Evolutionary conservation across 2,797 vertebrate genomes (phyloP), one percentile per base, ranked within the genome.

Genomic region (Leucoraja ocellata): DNA sequence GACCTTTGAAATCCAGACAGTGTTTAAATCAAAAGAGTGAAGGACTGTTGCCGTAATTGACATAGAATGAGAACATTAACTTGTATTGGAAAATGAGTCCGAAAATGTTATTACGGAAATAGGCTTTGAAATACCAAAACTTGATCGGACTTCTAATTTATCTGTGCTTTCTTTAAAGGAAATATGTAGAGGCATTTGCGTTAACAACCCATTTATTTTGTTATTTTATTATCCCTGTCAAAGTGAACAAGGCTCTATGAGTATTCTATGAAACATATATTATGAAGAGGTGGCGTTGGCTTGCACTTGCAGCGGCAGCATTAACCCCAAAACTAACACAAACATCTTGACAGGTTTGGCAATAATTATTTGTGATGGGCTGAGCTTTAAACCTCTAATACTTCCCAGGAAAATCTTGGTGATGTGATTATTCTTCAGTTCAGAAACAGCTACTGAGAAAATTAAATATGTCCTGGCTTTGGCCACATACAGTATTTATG

Each of bases 51-150:
- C n/a, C 32, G n/a, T 21, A 68, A 88, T 88, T 88, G 63, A n/a
- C n/a, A n/a, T 18, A 36, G 61, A 68, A 68, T 21, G n/a, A 18
- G 2, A 68, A 23, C 65, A 18, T 68, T 32, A 68, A 68, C 18
- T 88, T 36, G 84, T 68, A 36, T 88, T 68, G 61, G 61, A 88
- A 88, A 88, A 68, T 88, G 54, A 68, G 63, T 88, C 84, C 21
- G 61, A 36, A 65, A 36, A 11, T 83, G 8, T 83, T 25, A 68
- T 3, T 88, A n/a, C 84, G 65, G 84, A 88, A 88, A 68, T 68
- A 36, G 61, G 6, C 63, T 88, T 88, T 68, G 32, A 88, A 68
- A 36, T 68, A 36, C 32, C 61, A 68, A 88, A 21, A 36, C 63
- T 88, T 68, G 61, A 14, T 36, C 18, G 18, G 84, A 88, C 32